Evolutionary conservation across 2,797 vertebrate genomes (phyloP).

Genomic region (Anabas testudineus): DNA sequence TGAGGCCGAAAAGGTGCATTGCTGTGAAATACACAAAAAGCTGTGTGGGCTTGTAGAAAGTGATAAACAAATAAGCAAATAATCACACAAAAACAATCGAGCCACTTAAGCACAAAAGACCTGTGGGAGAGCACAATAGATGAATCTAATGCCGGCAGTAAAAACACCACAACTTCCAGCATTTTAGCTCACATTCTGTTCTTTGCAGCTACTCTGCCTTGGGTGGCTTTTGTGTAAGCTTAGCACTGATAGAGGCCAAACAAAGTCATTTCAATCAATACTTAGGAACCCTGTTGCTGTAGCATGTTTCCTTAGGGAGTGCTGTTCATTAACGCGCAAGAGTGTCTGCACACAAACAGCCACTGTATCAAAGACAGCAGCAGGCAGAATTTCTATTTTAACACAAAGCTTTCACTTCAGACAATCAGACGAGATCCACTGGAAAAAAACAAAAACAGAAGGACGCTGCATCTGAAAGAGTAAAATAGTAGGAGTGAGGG

Average conservation of each 20-base stretch:
- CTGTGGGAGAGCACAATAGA: slow-evolving; percentile 52
- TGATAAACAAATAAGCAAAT: slow-evolving; percentile 67
- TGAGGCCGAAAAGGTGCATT: slow-evolving; percentile 99
- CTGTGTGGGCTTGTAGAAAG: slow-evolving; percentile 64
- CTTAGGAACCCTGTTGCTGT: slow-evolving; percentile 59
- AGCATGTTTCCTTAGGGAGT: slow-evolving; percentile 61
- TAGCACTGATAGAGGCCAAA: slow-evolving; percentile 52
- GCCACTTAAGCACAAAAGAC: slow-evolving; percentile 66
- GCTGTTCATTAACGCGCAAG: slow-evolving; percentile 79
- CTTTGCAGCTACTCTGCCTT: slow-evolving; percentile 33
- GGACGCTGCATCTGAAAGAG: slow-evolving; percentile 32
- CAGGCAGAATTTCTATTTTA: slow-evolving; percentile 54
- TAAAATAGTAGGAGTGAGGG: slow-evolving; percentile 20
- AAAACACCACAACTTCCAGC: slow-evolving; percentile 54
- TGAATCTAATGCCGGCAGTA: slow-evolving; percentile 21
- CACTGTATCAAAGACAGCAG: slow-evolving; percentile 62
- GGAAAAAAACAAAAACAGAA: slow-evolving; percentile 49
- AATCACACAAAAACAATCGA: slow-evolving; percentile 57
- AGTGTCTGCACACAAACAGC: slow-evolving; percentile 62
- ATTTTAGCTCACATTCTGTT: slow-evolving; percentile 44
- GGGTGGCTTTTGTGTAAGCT: slow-evolving; percentile 61
- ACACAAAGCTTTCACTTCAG: slow-evolving; percentile 51
- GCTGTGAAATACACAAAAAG: slow-evolving; percentile 83
- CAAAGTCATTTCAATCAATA: slow-evolving; percentile 73
- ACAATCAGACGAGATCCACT: slow-evolving; percentile 19